phyloP scores from a whole-genome alignment of 2,888 invertebrate genomes.

The Clepsis dumicolana region DNA sequence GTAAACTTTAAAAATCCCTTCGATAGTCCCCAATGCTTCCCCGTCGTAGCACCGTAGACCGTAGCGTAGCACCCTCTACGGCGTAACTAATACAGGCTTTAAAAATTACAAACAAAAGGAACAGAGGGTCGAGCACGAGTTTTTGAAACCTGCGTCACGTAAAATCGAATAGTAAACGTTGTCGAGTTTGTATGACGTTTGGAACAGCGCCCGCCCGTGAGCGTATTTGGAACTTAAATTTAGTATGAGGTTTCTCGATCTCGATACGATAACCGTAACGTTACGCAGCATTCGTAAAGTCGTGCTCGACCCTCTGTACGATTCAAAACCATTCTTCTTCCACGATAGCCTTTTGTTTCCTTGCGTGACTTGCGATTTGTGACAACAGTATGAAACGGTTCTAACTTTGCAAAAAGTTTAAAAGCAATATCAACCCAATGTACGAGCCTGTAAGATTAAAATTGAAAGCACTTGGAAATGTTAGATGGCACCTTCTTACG shows the following conservation, averaged over 20 bases:
- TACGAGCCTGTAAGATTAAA: background rate
- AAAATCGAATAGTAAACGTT: too few species aligned
- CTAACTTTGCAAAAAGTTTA: background rate
- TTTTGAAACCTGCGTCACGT: too few species aligned
- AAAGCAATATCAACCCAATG: background rate
- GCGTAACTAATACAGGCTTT: background rate
- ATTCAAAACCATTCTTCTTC: constrained; percentile 6
- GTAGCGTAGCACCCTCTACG: constrained; percentile 3
- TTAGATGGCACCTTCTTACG: background rate
- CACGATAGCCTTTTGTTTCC: background rate
- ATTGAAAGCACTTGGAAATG: background rate
- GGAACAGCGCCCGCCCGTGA: too few species aligned
- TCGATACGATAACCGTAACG: too few species aligned
- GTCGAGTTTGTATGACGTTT: too few species aligned
- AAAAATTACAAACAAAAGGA: background rate
- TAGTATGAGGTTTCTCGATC: too few species aligned
- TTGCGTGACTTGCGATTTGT: constrained; percentile 10
- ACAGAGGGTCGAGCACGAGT: background rate
- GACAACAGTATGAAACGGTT: background rate
- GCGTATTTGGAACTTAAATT: too few species aligned
- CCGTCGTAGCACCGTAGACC: constrained; percentile 4
- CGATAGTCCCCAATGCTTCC: too few species aligned
- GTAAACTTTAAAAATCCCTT: too few species aligned
- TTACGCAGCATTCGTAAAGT: too few species aligned
- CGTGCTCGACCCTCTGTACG: too few species aligned